These are phyloP conservation scores for Morpho helenor DNA, from an alignment of 2,888 invertebrate species.

Conservation along the genomic window DNA sequence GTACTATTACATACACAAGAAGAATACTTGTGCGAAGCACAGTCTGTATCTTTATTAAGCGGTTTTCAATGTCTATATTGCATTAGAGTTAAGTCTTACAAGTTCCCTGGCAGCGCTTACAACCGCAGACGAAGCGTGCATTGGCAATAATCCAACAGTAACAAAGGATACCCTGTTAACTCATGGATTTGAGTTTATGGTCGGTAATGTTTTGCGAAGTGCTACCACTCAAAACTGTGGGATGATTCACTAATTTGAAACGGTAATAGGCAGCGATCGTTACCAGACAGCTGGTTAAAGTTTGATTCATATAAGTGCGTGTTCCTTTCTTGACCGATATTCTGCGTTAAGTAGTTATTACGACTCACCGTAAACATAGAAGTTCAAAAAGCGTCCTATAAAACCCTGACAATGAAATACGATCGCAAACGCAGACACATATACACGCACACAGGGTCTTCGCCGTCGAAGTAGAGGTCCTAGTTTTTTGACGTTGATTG, in stretches of 20 bases:
- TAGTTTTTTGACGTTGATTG: no score
- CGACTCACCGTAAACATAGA: no score
- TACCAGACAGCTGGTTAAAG: slow-evolving; percentile 4
- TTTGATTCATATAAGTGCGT: neutral
- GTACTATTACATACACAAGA: no score
- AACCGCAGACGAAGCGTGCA: slow-evolving; percentile 26
- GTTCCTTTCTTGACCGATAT: no score
- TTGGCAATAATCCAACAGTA: slow-evolving; percentile 33
- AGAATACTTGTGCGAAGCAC: no score
- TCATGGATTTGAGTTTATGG: slow-evolving; percentile 15
- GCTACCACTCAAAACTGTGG: slow-evolving; percentile 7
- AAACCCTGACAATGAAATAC: no score
- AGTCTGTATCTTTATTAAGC: neutral
- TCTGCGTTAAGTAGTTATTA: no score
- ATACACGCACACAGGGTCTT: no score
- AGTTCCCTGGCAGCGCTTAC: slow-evolving; percentile 27
- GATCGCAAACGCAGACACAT: no score
- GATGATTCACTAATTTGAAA: slow-evolving; percentile 12
- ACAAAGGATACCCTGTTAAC: slow-evolving; percentile 27
- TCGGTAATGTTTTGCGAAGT: slow-evolving; percentile 15
- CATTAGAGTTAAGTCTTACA: neutral
- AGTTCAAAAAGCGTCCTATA: no score
- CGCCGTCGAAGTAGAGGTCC: no score
- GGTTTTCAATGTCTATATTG: slow-evolving; percentile 1
- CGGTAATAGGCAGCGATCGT: slow-evolving; percentile 6